phyloP scores from a whole-genome alignment of 2,113 vertebrate genomes.

The Leucosticte australis region DNA sequence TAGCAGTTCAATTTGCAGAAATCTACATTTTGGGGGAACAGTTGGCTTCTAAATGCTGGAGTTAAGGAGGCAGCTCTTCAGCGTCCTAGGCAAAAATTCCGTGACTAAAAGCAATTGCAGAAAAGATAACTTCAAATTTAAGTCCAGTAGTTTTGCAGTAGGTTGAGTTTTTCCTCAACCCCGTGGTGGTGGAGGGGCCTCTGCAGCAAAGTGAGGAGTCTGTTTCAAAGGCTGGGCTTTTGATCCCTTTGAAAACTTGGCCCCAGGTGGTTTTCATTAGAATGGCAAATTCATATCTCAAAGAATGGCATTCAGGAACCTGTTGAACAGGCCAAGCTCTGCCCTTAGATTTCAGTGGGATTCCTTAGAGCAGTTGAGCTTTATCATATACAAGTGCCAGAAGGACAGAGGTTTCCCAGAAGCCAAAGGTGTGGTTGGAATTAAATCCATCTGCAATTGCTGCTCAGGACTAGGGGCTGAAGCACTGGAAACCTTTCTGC shows the following conservation, averaged over 20 bases:
- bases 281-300: constrained; percentile 50
- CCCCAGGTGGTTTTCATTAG: constrained; percentile 40
- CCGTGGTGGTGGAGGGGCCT: not conserved
- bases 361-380: constrained; percentile 29
- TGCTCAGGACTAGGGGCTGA: not conserved
- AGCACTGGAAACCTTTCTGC: not conserved
- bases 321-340: constrained; percentile 17
- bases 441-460: not conserved
- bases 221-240: not conserved
- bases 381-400: not conserved
- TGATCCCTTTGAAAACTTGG: constrained; percentile 52
- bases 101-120: not conserved
- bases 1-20: not conserved
- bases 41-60: not conserved
- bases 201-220: not conserved
- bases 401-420: constrained; percentile 32
- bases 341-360: not conserved
- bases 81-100: not conserved
- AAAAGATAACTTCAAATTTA: not conserved
- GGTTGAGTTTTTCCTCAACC: not conserved
- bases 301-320: constrained; percentile 45
- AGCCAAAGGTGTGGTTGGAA: constrained; percentile 22
- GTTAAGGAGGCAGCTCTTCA: not conserved
- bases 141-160: not conserved
- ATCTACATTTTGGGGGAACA: not conserved